These are phyloP conservation scores for Ceuthmochares aereus DNA, from an alignment of 2,113 vertebrate species.

Conservation along the genomic window DNA sequence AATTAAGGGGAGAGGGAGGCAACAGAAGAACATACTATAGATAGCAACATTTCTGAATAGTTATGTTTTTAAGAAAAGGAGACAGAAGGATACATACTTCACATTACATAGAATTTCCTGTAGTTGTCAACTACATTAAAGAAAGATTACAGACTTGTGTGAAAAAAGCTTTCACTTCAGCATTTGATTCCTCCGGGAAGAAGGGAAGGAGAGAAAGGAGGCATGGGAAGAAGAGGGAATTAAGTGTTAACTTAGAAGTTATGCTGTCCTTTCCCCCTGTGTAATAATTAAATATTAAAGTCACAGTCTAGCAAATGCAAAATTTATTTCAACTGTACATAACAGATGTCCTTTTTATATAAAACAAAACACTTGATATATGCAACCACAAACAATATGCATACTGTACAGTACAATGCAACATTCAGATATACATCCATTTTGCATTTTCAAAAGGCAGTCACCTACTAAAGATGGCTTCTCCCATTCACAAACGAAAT, in stretches of 20 bases:
- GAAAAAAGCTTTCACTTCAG: not conserved
- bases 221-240: not conserved
- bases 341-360: constrained; percentile 84
- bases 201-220: not conserved
- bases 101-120: not conserved
- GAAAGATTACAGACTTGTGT: not conserved
- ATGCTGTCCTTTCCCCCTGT: constrained; percentile 44
- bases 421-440: constrained; percentile 87
- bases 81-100: constrained; percentile 4
- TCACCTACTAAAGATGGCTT: constrained; percentile 81
- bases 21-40: not conserved
- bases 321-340: constrained; percentile 99
- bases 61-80: not conserved
- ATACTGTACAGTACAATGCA: constrained; percentile 87
- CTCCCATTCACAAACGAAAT: constrained; percentile 88
- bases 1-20: not conserved
- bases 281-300: constrained; percentile 80
- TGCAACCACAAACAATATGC: constrained; percentile 86
- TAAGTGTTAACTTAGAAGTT: not conserved
- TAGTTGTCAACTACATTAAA: constrained; percentile 8
- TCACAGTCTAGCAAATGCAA: constrained; percentile 91
- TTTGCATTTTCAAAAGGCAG: constrained; percentile 77
- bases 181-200: not conserved
- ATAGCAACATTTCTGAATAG: not conserved
- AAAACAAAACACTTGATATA: constrained; percentile 87